Base-by-base conservation (phyloP, 2,797 vertebrate genomes). In the Alcedo atthis region DNA sequence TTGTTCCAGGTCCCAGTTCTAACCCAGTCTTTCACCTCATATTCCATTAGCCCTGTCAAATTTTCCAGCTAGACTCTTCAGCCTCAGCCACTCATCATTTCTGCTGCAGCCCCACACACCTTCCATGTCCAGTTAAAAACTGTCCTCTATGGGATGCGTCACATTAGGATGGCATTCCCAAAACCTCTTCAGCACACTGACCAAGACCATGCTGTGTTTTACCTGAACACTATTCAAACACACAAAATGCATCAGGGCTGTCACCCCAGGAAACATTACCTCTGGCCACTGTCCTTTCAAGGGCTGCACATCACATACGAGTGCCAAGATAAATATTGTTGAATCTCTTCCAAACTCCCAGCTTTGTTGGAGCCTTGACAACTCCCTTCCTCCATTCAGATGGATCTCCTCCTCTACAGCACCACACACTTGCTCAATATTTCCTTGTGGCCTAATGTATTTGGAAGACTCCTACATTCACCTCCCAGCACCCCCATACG, bases 1-100 rank as follows among this genome's bases (percentile, higher is more conserved):
- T 73, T 73, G 55, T 76, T 84, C 74, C 74, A 59, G 9, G 25
- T 42, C 45, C 57, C 80, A 66, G 37, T 42, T 21, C 57, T 74
- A 53, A 63, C 45, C 59, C 77, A 83, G 54, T 49, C 73, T 61
- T 85, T 78, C 62, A 49, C 57, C 28, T 3, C 69, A 37, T 37
- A 22, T 19, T 42, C 61, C 10, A 3, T 26, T 21, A 74, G 25
- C 43, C 46, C 49, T 85, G 89, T 79, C 82, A 87, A 66, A 45
- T 49, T 54, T 80, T 82, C 76, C 92, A 87, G 91, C 43, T 90
- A 71, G 40, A 42, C 14, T 35, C 45, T 74, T 59, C 61, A 85
- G 0, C 40, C 42, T 70, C 62, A 43, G 48, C 40, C 48, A 57
- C 63, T 63, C 63, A 15, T 30, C 0, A 0, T 9, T 67, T 84